Percentiles rank a stretch among this genome's conserved stretches.
phyloP scores from a whole-genome alignment of 1,140 invertebrate genomes.

The Micrasema longulum region DNA sequence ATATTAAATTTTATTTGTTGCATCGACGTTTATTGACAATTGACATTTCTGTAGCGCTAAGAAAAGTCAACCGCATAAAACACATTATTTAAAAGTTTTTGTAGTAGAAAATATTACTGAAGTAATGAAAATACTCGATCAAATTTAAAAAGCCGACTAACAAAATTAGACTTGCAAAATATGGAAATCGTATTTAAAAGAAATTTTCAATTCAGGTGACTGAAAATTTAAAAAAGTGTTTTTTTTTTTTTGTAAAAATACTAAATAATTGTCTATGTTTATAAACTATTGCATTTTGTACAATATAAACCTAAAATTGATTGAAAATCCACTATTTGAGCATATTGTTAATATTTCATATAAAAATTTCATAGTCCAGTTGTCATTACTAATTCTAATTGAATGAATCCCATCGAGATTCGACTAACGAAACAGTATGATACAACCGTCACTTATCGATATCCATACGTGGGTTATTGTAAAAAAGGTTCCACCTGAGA shows the following conservation, averaged over 20 bases:
- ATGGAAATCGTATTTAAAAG: too few relatives aligned
- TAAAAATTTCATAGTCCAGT: constrained; percentile 41
- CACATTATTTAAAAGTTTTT: not conserved
- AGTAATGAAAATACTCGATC: too few relatives aligned
- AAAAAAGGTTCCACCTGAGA: constrained; percentile 36
- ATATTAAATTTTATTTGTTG: not conserved
- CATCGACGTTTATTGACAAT: constrained; percentile 5
- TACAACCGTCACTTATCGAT: constrained; percentile 26
- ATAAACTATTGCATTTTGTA: constrained; percentile 37
- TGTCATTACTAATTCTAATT: constrained; percentile 37
- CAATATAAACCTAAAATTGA: constrained; percentile 36
- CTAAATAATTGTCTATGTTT: constrained; percentile 25
- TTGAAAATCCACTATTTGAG: constrained; percentile 42
- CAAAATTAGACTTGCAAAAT: too few relatives aligned
- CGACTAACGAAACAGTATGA: constrained; percentile 3
- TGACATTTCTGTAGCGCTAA: constrained; percentile 50
- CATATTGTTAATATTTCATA: constrained; percentile 41
- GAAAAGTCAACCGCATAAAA: constrained; percentile 40
- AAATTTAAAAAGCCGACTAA: too few relatives aligned
- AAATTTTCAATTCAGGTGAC: too few relatives aligned
- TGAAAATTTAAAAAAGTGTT: too few relatives aligned
- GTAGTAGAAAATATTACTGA: not conserved
- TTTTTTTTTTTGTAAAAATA: constrained; percentile 35
- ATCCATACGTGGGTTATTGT: constrained; percentile 33
- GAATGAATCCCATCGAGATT: constrained; percentile 7